These are phyloP conservation scores for Andrena flavipes DNA, from an alignment of 2,888 invertebrate species.

Conservation along the genomic window DNA sequence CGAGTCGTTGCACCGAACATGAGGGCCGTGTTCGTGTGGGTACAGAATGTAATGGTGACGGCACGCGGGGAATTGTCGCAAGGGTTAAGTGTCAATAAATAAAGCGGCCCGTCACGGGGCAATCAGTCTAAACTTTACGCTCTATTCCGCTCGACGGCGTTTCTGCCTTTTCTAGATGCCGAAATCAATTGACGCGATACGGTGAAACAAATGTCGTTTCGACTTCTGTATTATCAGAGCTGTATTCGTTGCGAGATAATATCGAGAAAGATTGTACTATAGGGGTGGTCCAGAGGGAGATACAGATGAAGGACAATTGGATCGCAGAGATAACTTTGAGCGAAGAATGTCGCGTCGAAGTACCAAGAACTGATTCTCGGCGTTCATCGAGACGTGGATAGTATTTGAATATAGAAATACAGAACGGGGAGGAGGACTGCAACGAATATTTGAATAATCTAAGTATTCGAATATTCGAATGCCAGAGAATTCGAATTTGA, in stretches of 20 bases:
- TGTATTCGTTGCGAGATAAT: neutral
- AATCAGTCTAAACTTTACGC: conserved; percentile 52
- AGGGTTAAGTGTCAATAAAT: conserved; percentile 59
- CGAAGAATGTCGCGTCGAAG: too few species aligned
- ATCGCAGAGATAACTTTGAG: too few species aligned
- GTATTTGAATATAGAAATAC: too few species aligned
- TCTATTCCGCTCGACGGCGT: conserved; percentile 31
- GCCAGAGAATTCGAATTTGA: too few species aligned
- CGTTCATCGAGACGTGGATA: too few species aligned
- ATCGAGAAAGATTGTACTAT: neutral
- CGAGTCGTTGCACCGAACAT: too few species aligned
- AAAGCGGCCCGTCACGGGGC: conserved; percentile 49
- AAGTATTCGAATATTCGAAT: too few species aligned
- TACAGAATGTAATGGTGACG: conserved; percentile 26
- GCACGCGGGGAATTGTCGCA: conserved; percentile 54
- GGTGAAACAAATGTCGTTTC: neutral
- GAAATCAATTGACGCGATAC: conserved; percentile 48
- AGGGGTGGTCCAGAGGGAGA: too few species aligned
- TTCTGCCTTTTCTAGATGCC: conserved; percentile 51
- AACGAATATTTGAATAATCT: too few species aligned
- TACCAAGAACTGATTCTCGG: too few species aligned
- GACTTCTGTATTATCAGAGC: neutral
- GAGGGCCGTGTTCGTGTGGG: neutral
- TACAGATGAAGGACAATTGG: too few species aligned
- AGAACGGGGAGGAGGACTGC: too few species aligned